A percentile compares a stretch with the other conserved stretches of the same genome.
phyloP scores from a whole-genome alignment of 2,888 invertebrate genomes.

The Drosophila heteroneura region DNA sequence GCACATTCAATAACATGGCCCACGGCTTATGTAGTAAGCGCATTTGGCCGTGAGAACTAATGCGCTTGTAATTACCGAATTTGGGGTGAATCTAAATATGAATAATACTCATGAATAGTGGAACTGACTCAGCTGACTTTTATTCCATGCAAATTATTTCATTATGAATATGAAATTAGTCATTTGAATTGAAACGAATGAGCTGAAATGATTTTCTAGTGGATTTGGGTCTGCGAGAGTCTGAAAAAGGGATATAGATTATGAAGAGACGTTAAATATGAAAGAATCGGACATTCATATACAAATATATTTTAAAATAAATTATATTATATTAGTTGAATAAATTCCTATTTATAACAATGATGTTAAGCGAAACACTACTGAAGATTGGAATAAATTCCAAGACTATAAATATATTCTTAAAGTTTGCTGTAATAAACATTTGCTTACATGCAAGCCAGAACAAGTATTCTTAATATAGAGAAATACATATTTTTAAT shows the following conservation, averaged over 20 bases:
- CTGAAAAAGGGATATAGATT: not conserved
- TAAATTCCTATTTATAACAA: not conserved
- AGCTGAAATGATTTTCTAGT: slow-evolving; percentile 26
- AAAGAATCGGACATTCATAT: not conserved
- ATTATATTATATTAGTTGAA: not conserved
- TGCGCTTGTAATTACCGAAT: slow-evolving; percentile 68
- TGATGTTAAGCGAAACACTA: not conserved
- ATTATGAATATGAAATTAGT: slow-evolving; percentile 72
- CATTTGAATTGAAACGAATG: slow-evolving; percentile 31
- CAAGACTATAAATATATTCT: not conserved
- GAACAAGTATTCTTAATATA: not conserved
- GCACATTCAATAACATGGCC: slow-evolving; percentile 2
- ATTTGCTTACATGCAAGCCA: not conserved
- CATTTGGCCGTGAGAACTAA: slow-evolving; percentile 77
- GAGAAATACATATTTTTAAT: not conserved
- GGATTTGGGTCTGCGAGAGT: not conserved
- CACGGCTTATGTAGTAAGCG: slow-evolving; percentile 46
- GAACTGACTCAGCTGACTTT: slow-evolving; percentile 34
- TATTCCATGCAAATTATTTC: slow-evolving; percentile 67
- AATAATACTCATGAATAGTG: slow-evolving; percentile 28
- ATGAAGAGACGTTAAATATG: not conserved
- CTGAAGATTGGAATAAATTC: not conserved
- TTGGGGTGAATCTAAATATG: slow-evolving; percentile 40
- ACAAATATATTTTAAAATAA: not conserved
- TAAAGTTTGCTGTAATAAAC: not conserved